Percentiles rank a stretch among this genome's conserved stretches.
Evolutionary conservation across 2,797 vertebrate species (phyloP).

Genomic region (Coreius guichenoti): DNA sequence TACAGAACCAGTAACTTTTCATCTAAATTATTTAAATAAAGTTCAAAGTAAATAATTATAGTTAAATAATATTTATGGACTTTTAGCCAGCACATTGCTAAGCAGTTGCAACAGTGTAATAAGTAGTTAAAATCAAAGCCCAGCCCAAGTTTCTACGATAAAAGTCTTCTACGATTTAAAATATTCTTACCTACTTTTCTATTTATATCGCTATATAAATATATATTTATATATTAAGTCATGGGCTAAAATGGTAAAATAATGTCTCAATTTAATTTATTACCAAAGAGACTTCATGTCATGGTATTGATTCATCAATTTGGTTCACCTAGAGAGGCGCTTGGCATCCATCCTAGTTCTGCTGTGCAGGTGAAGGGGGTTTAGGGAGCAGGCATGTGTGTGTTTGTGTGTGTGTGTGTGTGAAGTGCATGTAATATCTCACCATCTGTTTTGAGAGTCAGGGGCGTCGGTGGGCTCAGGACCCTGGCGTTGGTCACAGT

Average conservation of each 20-base stretch:
- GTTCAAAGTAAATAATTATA: neutral
- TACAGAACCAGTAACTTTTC: neutral
- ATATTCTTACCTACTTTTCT: neutral
- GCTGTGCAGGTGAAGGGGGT: slow-evolving; percentile 30
- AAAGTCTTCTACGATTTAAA: neutral
- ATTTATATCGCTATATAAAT: neutral
- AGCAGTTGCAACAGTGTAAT: neutral
- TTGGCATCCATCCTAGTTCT: slow-evolving; percentile 26
- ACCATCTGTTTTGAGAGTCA: slow-evolving; percentile 93
- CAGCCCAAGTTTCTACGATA: neutral
- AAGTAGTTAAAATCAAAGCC: neutral
- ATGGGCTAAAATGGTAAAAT: neutral
- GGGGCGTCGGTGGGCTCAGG: slow-evolving; percentile 93
- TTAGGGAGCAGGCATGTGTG: neutral
- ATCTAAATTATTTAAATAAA: neutral
- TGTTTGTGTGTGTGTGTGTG: slow-evolving; percentile 15
- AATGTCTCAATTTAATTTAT: slow-evolving; percentile 12
- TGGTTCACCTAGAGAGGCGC: neutral
- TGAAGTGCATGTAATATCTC: slow-evolving; percentile 67
- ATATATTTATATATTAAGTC: no score
- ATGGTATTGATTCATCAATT: slow-evolving; percentile 40
- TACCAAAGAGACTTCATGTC: slow-evolving; percentile 15
- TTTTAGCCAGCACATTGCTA: neutral
- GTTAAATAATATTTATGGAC: neutral
- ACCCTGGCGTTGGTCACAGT: slow-evolving; percentile 90